These are phyloP conservation scores for Alloscopus bannaensis DNA, from an alignment of 2,888 invertebrate genomes.

Conservation along the genomic window DNA sequence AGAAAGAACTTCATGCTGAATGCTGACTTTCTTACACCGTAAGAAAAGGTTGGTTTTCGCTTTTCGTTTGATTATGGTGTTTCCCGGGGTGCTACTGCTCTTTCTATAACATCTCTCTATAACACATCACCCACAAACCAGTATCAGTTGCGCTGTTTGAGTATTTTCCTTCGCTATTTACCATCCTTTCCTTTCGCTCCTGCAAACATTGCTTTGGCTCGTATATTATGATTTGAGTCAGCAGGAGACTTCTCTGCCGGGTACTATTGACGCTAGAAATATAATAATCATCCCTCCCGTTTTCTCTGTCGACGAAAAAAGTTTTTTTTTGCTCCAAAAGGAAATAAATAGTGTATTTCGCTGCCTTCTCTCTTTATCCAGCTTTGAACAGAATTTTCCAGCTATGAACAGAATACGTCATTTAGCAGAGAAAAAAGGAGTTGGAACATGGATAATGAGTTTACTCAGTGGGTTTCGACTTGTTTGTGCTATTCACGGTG, in stretches of 20 bases:
- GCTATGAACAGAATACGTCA: too few relatives aligned
- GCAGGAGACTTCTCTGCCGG: conserved; percentile 58
- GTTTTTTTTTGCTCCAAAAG: too few relatives aligned
- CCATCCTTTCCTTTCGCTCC: conserved; percentile 24
- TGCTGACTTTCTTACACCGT: too few relatives aligned
- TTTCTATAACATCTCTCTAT: conserved; percentile 10
- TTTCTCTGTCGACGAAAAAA: conserved; percentile 20
- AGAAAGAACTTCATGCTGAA: too few relatives aligned
- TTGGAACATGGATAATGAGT: too few relatives aligned
- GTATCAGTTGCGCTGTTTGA: too few relatives aligned
- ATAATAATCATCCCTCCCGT: conserved; percentile 59
- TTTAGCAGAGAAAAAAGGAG: too few relatives aligned
- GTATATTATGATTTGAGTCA: conserved; percentile 61
- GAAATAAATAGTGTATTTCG: conserved; percentile 30
- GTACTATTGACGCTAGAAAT: conserved; percentile 56
- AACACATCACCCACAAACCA: too few relatives aligned
- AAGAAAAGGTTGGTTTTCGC: conserved; percentile 33
- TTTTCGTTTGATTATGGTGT: conserved; percentile 52
- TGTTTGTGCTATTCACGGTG: too few relatives aligned
- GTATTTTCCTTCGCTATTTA: conserved; percentile 27
- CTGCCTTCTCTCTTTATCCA: conserved; percentile 30
- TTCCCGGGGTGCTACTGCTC: conserved; percentile 42
- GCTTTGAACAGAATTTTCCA: too few relatives aligned
- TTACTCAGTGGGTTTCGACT: too few relatives aligned
- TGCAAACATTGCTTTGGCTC: conserved; percentile 57